These are phyloP conservation scores for Festucalex cinctus DNA, from an alignment of 2,113 vertebrate species.

Conservation along the genomic window DNA sequence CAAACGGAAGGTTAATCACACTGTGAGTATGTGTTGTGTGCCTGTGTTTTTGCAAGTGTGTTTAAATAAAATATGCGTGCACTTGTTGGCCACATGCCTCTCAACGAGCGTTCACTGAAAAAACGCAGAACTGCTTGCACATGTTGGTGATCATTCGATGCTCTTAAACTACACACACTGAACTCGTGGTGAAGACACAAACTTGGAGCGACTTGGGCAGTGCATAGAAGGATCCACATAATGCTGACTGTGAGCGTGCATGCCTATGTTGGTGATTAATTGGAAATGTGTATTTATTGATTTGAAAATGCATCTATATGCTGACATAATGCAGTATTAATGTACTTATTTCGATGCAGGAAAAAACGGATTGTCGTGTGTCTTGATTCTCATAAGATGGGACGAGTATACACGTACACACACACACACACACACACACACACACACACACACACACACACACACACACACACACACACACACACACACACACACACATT, in stretches of 20 bases:
- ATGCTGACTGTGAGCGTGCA: slow-evolving; percentile 10
- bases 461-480: background rate
- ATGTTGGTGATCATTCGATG: slow-evolving; percentile 35
- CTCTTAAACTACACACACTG: slow-evolving; percentile 12
- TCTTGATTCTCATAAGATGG: slow-evolving; percentile 48
- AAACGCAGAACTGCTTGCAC: slow-evolving; percentile 50
- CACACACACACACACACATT: slow-evolving; percentile 21
- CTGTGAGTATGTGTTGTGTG: background rate
- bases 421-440: slow-evolving; percentile 14
- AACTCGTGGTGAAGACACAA: background rate
- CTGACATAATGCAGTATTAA: slow-evolving; percentile 49
- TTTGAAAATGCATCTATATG: slow-evolving; percentile 37
- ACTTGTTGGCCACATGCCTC: slow-evolving; percentile 6
- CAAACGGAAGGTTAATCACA: slow-evolving; percentile 27
- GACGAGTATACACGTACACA: too few relatives aligned
- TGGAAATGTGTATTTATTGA: slow-evolving; percentile 58
- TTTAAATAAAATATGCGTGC: background rate
- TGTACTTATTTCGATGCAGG: slow-evolving; percentile 64
- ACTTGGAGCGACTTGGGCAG: slow-evolving; percentile 9
- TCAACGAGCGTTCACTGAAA: slow-evolving; percentile 40
- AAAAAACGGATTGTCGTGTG: slow-evolving; percentile 41
- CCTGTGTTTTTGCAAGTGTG: background rate
- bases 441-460: slow-evolving; percentile 7
- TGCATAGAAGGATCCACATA: slow-evolving; percentile 48
- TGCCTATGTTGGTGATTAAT: slow-evolving; percentile 39